phyloP scores from a whole-genome alignment of 2,888 invertebrate species.

The Agonum fuliginosum region DNA sequence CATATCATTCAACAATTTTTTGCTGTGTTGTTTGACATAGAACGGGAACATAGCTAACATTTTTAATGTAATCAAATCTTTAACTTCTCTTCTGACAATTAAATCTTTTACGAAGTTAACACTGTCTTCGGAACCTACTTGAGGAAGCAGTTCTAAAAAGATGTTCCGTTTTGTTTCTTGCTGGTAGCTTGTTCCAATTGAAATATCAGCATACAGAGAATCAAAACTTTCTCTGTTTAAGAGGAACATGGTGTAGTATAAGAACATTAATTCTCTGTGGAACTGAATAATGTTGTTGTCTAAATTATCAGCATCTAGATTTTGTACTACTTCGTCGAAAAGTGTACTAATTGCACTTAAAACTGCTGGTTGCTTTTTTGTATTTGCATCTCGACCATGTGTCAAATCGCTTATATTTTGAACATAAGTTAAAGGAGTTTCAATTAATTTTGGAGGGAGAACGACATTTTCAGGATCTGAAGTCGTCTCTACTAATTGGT shows the following conservation, averaged over 20 bases:
- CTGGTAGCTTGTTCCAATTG: constrained; percentile 83
- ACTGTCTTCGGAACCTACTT: constrained; percentile 80
- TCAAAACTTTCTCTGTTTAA: constrained; percentile 71
- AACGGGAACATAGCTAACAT: constrained; percentile 82
- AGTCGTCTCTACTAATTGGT: constrained; percentile 26
- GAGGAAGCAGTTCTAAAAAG: constrained; percentile 82
- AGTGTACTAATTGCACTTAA: constrained; percentile 15
- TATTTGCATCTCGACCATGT: constrained; percentile 7
- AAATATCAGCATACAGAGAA: constrained; percentile 76
- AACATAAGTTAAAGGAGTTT: constrained; percentile 47
- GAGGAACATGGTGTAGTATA: constrained; percentile 70
- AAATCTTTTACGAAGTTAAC: constrained; percentile 80
- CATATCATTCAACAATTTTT: constrained; percentile 75
- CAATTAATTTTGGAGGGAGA: constrained; percentile 24
- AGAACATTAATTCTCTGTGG: constrained; percentile 45
- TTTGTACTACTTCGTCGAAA: constrained; percentile 49
- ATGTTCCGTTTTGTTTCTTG: constrained; percentile 84
- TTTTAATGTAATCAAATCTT: constrained; percentile 79
- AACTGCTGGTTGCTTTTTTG: constrained; percentile 1
- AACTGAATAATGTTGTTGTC: constrained; percentile 48
- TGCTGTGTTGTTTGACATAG: constrained; percentile 78
- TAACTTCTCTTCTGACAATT: constrained; percentile 77
- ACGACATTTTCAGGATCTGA: neutral
- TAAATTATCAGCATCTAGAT: constrained; percentile 54
- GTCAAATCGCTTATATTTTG: constrained; percentile 43